These are phyloP conservation scores for Buathra laborator DNA, from an alignment of 2,888 invertebrate species.

Conservation along the genomic window DNA sequence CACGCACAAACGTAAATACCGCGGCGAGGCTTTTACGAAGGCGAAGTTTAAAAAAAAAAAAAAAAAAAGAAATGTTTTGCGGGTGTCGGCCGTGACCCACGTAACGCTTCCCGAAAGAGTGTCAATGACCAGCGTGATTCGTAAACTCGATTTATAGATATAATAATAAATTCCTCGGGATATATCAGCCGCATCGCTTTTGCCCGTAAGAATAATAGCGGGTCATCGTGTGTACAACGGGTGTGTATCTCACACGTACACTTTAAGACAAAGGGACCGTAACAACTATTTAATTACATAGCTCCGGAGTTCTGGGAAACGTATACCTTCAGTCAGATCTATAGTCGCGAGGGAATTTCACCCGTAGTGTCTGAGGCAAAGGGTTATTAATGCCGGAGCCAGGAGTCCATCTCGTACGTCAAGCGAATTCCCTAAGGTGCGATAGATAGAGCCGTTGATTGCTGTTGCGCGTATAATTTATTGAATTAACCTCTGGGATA, in stretches of 20 bases:
- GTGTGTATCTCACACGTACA: not conserved
- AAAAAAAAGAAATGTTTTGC: not conserved
- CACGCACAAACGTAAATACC: constrained; percentile 4
- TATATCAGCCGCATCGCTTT: not conserved
- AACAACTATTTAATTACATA: constrained; percentile 58
- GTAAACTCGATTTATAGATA: not conserved
- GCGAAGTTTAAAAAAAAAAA: not conserved
- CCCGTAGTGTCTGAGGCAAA: constrained; percentile 57
- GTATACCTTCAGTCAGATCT: constrained; percentile 36
- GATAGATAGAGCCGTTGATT: constrained; percentile 62
- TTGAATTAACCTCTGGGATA: constrained; percentile 56
- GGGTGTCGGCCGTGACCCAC: constrained; percentile 2
- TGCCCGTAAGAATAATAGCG: not conserved
- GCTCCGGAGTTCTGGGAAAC: constrained; percentile 41
- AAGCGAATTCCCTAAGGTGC: constrained; percentile 53
- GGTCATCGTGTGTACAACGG: not conserved
- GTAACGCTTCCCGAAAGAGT: not conserved
- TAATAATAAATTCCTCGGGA: not conserved
- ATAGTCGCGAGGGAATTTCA: constrained; percentile 59
- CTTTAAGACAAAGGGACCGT: constrained; percentile 44
- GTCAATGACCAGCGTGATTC: constrained; percentile 21
- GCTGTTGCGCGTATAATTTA: constrained; percentile 62
- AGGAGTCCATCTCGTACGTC: constrained; percentile 40
- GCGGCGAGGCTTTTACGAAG: not conserved
- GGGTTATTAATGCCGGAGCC: constrained; percentile 64